Percentiles rank a stretch among this genome's conserved stretches.
Conservation (phyloP, 2,113 vertebrate species). For the Oncorhynchus clarkii region DNA sequence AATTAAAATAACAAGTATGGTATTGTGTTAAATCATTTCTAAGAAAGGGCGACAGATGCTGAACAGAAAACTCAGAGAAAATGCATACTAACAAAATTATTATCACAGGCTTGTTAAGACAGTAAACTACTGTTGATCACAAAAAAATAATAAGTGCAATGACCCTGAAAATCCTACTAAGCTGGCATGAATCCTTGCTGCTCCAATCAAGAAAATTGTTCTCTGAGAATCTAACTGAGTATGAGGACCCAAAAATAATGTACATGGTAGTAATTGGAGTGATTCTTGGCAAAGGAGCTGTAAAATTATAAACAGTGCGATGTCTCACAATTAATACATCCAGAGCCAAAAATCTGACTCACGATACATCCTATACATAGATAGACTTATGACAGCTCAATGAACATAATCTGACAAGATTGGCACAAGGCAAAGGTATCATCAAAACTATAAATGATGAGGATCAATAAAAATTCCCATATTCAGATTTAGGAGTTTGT, state of each 20-base stretch:
- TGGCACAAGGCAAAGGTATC: constrained; percentile 10
- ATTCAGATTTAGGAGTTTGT: neutral
- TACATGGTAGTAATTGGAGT: too few relatives aligned
- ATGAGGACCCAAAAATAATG: constrained; percentile 14
- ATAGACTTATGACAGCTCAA: too few relatives aligned
- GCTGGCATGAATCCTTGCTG: constrained; percentile 12
- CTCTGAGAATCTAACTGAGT: constrained; percentile 26
- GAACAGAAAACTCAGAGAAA: too few relatives aligned
- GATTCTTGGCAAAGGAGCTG: neutral
- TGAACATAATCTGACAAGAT: neutral
- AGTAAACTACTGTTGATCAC: neutral
- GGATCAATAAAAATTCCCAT: neutral
- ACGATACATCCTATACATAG: too few relatives aligned
- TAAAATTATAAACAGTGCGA: constrained; percentile 10
- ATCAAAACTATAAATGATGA: too few relatives aligned
- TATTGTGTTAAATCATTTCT: constrained; percentile 5
- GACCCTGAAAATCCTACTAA: constrained; percentile 2
- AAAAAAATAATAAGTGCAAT: neutral
- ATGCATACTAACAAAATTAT: neutral
- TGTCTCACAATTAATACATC: neutral
- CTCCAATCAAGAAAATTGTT: constrained; percentile 21
- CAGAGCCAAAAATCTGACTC: too few relatives aligned
- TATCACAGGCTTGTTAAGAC: neutral
- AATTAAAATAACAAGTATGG: constrained; percentile 1
- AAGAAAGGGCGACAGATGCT: neutral